A percentile compares a stretch with the other conserved stretches of the same genome.
Evolutionary conservation across 2,888 invertebrate genomes (phyloP).

Genomic region (Coremacera marginata): DNA sequence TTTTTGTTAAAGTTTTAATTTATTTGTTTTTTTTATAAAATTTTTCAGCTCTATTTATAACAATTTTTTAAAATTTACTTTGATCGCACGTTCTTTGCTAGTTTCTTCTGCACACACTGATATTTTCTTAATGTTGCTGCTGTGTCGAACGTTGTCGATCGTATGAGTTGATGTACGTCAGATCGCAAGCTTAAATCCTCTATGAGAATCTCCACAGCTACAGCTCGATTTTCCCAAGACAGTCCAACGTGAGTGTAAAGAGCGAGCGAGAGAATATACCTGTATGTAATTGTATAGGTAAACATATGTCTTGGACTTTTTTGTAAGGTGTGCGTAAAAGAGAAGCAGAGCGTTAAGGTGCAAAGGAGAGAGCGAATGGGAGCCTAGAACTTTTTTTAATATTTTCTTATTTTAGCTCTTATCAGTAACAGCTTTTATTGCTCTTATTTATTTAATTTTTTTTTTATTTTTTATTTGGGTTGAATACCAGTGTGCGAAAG

Average conservation of each 20-base stretch:
- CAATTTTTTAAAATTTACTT: slow-evolving; percentile 35
- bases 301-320: slow-evolving; percentile 5
- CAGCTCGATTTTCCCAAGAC: neutral
- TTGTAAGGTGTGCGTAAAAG: slow-evolving; percentile 7
- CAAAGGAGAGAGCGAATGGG: neutral
- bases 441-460: neutral
- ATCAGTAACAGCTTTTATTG: neutral
- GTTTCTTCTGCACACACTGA: slow-evolving; percentile 3
- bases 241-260: slow-evolving; percentile 9
- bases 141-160: slow-evolving; percentile 67
- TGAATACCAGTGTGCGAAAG: neutral
- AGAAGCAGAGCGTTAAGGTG: neutral
- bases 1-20: neutral
- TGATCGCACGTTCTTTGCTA: slow-evolving; percentile 17
- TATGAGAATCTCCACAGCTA: slow-evolving; percentile 30
- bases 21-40: neutral
- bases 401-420: neutral
- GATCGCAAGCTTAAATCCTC: slow-evolving; percentile 68
- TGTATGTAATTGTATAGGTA: slow-evolving; percentile 4
- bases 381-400: neutral
- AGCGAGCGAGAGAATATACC: slow-evolving; percentile 44
- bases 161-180: slow-evolving; percentile 67
- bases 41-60: slow-evolving; percentile 3
- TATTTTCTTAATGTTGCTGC: slow-evolving; percentile 18
- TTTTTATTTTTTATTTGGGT: neutral